phyloP scores from a whole-genome alignment of 2,113 vertebrate genomes.

The Pachycephala philippinensis region DNA sequence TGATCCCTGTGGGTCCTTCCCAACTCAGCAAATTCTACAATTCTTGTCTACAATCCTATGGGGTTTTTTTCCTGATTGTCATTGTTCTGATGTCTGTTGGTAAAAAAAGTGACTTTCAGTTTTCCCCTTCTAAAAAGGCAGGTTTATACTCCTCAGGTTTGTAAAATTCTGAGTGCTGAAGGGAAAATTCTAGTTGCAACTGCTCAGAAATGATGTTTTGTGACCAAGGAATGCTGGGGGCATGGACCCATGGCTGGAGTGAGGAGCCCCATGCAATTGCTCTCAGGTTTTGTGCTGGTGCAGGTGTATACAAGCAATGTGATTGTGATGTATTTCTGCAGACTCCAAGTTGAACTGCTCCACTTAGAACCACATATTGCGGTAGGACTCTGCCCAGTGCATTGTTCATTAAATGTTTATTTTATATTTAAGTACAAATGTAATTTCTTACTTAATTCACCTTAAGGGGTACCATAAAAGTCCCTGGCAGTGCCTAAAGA shows the following conservation, averaged over 20 bases:
- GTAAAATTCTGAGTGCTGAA: background rate
- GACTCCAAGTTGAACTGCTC: background rate
- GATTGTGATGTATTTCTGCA: background rate
- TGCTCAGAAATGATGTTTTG: background rate
- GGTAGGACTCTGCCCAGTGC: background rate
- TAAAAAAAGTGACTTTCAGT: background rate
- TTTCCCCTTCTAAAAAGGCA: background rate
- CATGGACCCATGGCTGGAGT: rapidly evolving
- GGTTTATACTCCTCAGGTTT: background rate
- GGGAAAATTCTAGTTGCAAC: background rate
- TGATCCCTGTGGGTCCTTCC: background rate
- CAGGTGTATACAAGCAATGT: background rate
- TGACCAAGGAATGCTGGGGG: background rate
- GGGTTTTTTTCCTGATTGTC: background rate
- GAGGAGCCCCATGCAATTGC: background rate
- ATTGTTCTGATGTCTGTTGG: background rate
- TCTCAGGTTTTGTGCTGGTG: background rate
- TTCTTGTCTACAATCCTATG: background rate
- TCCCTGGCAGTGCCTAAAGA: background rate
- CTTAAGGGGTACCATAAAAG: background rate
- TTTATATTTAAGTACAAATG: background rate
- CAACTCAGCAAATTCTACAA: background rate
- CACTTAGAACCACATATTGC: background rate
- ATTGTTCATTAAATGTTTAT: background rate
- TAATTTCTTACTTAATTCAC: background rate